Evolutionary conservation across 2,888 invertebrate genomes (phyloP), one percentile per base, ranked within the genome.

Genomic region (Drosophila niveifrons): DNA sequence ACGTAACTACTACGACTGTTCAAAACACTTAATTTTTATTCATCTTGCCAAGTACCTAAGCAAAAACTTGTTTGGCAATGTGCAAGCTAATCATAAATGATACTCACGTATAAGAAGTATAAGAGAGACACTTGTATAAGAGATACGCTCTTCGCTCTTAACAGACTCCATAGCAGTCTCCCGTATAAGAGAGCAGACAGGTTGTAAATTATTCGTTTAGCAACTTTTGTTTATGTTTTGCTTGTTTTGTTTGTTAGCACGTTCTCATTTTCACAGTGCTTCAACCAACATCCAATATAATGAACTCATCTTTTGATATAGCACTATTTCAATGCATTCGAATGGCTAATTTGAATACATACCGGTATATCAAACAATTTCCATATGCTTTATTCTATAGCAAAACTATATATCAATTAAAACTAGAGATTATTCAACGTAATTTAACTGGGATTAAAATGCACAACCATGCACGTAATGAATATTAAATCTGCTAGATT

Each of bases 161-260:
- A 6, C 11, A 51, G 9, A 44, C 44, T 18, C 13, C 23, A 39
- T 18, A 8, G 3, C 11, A 51, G 9, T 34, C 44, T 18, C 13
- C 7, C 4, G 28, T n/a, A 7, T 23, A 9, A 52, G 31, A 59
- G 46, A 13, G 18, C 10, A 3, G 18, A 10, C 11, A 36, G 17
- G 13, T 2, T 51, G 13, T 13, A 3, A 56, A 43, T 15, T 15
- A 23, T 55, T 55, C 29, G 17, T 17, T 58, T 39, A 48, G 28
- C 23, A 48, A 17, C 23, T 43, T 23, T 55, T 56, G 18, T 48
- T 28, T 64, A 48, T 36, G 50, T 13, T 51, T 51, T 62, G 51
- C 3, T 48, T 63, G 50, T 18, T 52, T 41, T 57, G 39, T 23
- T n/a, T 18, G n/a, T 67, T 67, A 56, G 9, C 41, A 23, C 23